phyloP scores from a whole-genome alignment of 2,888 invertebrate genomes.

The Philaethria dido region DNA sequence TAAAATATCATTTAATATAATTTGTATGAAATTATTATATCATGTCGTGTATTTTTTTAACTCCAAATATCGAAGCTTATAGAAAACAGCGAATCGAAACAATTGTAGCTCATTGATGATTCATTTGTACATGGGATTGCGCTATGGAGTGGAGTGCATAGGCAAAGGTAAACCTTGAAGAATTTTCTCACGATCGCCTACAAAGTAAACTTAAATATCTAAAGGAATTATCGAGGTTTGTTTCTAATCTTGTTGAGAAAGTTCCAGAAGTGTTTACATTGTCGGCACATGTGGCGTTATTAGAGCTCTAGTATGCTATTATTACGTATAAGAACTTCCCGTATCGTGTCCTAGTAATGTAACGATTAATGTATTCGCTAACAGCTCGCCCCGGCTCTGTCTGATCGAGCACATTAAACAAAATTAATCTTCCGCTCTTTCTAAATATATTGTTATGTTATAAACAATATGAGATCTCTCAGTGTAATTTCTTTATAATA shows the following conservation, averaged over 20 bases:
- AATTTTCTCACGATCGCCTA: slow-evolving; percentile 38
- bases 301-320: slow-evolving; percentile 39
- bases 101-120: slow-evolving; percentile 11
- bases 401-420: slow-evolving; percentile 27
- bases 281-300: slow-evolving; percentile 41
- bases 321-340: slow-evolving; percentile 39
- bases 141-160: not conserved
- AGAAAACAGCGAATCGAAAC: not conserved
- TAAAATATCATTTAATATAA: no score
- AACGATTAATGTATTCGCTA: slow-evolving; percentile 39
- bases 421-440: slow-evolving; percentile 24
- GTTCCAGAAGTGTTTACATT: slow-evolving; percentile 44
- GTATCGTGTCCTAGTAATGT: slow-evolving; percentile 38
- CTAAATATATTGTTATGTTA: not conserved
- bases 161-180: slow-evolving; percentile 30
- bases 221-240: slow-evolving; percentile 39
- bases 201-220: slow-evolving; percentile 32
- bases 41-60: not conserved
- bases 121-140: slow-evolving; percentile 15
- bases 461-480: slow-evolving; percentile 9
- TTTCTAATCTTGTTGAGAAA: slow-evolving; percentile 42
- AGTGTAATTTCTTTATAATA: slow-evolving; percentile 8
- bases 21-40: no score
- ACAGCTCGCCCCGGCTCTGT: slow-evolving; percentile 33
- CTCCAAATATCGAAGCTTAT: not conserved